These are phyloP conservation scores for Meleagris gallopavo DNA, from an alignment of 2,113 vertebrate species.

Conservation along the genomic window DNA sequence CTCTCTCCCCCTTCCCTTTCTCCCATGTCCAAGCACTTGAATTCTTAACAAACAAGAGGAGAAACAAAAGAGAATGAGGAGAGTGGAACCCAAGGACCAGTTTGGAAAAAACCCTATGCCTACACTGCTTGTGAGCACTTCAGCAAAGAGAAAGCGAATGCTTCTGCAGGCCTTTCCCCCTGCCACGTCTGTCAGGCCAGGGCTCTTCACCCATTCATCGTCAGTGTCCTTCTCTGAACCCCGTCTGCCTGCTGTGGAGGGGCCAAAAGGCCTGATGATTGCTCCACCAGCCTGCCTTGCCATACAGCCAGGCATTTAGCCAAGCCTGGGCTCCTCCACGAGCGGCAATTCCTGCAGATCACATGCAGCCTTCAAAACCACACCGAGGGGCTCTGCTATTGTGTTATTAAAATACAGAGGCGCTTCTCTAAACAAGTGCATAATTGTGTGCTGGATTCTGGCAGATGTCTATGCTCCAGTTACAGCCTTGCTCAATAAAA, in stretches of 20 bases:
- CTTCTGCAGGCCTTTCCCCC: background rate
- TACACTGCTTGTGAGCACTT: background rate
- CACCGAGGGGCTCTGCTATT: background rate
- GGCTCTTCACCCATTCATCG: background rate
- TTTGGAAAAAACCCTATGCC: background rate
- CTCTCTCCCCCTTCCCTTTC: too few relatives aligned
- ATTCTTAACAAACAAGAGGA: background rate
- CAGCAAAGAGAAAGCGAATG: background rate
- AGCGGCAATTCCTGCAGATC: background rate
- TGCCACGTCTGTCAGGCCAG: too few relatives aligned
- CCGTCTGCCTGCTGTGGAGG: background rate
- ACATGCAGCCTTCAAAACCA: background rate
- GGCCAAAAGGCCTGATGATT: fast-evolving
- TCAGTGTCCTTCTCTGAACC: too few relatives aligned
- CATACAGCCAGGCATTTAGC: background rate
- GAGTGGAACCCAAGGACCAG: background rate
- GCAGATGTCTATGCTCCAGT: background rate
- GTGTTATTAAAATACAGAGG: background rate
- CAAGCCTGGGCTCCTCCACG: fast-evolving
- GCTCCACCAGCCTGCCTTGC: background rate
- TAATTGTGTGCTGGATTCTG: background rate
- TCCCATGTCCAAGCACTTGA: background rate
- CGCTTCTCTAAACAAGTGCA: background rate
- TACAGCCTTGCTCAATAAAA: background rate
- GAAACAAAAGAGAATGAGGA: background rate